A percentile compares a stretch with the other conserved stretches of the same genome.
phyloP scores from a whole-genome alignment of 2,113 vertebrate species.

The Colius striatus region DNA sequence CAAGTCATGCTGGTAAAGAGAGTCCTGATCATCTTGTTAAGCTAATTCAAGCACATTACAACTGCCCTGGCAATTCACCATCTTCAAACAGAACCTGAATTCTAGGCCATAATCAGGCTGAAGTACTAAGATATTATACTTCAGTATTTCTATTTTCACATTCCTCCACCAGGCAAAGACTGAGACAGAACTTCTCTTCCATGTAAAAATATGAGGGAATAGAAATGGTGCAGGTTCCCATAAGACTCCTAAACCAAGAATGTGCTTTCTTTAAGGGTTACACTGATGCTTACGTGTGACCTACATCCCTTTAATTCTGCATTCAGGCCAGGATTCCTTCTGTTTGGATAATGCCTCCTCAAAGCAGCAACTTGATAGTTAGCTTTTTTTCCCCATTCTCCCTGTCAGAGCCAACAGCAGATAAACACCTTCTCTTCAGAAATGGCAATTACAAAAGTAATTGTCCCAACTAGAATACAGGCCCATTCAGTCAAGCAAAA shows the following conservation, averaged over 20 bases:
- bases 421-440: not conserved
- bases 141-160: not conserved
- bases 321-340: not conserved
- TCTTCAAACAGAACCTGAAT: not conserved
- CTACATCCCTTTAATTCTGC: not conserved
- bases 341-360: not conserved
- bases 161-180: not conserved
- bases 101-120: not conserved
- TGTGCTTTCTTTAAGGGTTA: not conserved
- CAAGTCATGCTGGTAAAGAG: conserved; percentile 10
- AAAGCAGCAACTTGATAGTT: not conserved
- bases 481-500: not conserved
- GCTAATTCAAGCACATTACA: not conserved
- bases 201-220: not conserved
- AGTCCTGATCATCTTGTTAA: not conserved
- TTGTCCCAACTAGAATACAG: not conserved
- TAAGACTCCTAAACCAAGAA: not conserved
- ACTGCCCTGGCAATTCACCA: not conserved
- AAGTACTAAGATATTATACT: not conserved
- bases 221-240: rapidly evolving
- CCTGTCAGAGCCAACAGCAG: not conserved
- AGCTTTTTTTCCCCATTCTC: not conserved
- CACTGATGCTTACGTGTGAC: not conserved
- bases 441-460: not conserved
- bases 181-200: not conserved